A percentile compares a stretch with the other conserved stretches of the same genome.
Conservation (phyloP, 2,888 invertebrate species). For the Trachelus troglodyta region DNA sequence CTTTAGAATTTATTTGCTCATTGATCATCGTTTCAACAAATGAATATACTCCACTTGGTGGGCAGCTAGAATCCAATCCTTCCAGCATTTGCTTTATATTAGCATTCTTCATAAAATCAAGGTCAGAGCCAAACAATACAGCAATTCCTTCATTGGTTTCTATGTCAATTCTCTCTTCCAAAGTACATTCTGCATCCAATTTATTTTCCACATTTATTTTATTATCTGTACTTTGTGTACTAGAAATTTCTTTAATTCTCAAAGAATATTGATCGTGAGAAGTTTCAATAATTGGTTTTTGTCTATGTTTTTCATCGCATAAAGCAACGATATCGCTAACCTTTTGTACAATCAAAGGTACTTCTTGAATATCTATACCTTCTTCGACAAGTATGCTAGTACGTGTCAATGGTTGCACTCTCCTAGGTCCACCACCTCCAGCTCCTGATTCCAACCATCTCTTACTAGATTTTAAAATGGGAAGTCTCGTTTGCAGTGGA, state of each 20-base stretch:
- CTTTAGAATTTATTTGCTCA: slow-evolving; percentile 66
- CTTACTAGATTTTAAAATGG: slow-evolving; percentile 25
- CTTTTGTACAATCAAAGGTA: slow-evolving; percentile 73
- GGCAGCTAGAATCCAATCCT: slow-evolving; percentile 52
- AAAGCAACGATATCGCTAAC: slow-evolving; percentile 65
- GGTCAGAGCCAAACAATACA: slow-evolving; percentile 44
- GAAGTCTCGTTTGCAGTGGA: neutral
- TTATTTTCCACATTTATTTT: slow-evolving; percentile 10
- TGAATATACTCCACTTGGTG: slow-evolving; percentile 59
- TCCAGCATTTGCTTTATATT: slow-evolving; percentile 54
- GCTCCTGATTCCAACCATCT: slow-evolving; percentile 32
- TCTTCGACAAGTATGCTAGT: slow-evolving; percentile 75
- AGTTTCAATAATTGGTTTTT: slow-evolving; percentile 10
- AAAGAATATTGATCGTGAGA: neutral
- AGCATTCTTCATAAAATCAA: slow-evolving; percentile 35
- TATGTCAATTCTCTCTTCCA: slow-evolving; percentile 36
- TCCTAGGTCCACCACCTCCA: slow-evolving; percentile 10
- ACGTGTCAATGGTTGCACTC: slow-evolving; percentile 33
- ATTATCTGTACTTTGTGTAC: neutral
- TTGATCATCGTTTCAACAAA: slow-evolving; percentile 66
- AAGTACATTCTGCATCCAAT: neutral
- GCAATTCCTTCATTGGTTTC: slow-evolving; percentile 49
- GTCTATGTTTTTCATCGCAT: slow-evolving; percentile 12
- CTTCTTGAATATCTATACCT: slow-evolving; percentile 75
- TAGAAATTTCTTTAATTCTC: neutral